Percentiles rank a stretch among this genome's conserved stretches.
Evolutionary conservation across 2,888 invertebrate species (phyloP).

Genomic region (Diloba caeruleocephala): DNA sequence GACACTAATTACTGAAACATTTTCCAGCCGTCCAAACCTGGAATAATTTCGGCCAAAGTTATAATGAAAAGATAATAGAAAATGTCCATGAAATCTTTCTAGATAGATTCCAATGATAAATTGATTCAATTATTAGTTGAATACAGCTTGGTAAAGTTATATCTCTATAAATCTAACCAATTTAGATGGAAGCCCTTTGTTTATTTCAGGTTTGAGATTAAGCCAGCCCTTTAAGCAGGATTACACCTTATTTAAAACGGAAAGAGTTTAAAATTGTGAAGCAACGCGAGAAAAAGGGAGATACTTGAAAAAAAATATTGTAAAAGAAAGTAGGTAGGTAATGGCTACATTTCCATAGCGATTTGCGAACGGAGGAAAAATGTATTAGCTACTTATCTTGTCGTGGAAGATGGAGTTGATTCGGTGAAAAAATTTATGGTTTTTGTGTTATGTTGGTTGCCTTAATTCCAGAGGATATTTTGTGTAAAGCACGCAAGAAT

Average conservation of each 20-base stretch:
- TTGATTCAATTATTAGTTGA: slow-evolving; percentile 56
- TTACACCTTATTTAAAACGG: not conserved
- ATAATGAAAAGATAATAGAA: slow-evolving; percentile 28
- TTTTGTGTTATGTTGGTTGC: slow-evolving; percentile 1
- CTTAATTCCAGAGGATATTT: not conserved
- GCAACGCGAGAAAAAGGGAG: not conserved
- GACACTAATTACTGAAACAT: slow-evolving; percentile 1
- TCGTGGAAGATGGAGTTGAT: slow-evolving; percentile 38
- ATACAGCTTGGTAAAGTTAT: slow-evolving; percentile 54
- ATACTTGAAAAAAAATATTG: slow-evolving; percentile 31
- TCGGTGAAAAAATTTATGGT: slow-evolving; percentile 22
- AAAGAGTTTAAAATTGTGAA: slow-evolving; percentile 21
- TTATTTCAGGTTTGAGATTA: slow-evolving; percentile 29
- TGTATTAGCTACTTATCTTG: slow-evolving; percentile 41
- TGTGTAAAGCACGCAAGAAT: no score
- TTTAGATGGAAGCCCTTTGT: slow-evolving; percentile 45
- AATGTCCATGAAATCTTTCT: slow-evolving; percentile 20
- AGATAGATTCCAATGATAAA: slow-evolving; percentile 51
- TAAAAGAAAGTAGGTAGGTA: slow-evolving; percentile 24
- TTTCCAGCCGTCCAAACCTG: slow-evolving; percentile 7
- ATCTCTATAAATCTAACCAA: slow-evolving; percentile 56
- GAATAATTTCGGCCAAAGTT: slow-evolving; percentile 17
- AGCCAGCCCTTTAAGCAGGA: slow-evolving; percentile 2
- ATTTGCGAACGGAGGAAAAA: slow-evolving; percentile 33
- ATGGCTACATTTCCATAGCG: slow-evolving; percentile 39